phyloP scores from a whole-genome alignment of 2,113 vertebrate species.

The Piprites chloris region DNA sequence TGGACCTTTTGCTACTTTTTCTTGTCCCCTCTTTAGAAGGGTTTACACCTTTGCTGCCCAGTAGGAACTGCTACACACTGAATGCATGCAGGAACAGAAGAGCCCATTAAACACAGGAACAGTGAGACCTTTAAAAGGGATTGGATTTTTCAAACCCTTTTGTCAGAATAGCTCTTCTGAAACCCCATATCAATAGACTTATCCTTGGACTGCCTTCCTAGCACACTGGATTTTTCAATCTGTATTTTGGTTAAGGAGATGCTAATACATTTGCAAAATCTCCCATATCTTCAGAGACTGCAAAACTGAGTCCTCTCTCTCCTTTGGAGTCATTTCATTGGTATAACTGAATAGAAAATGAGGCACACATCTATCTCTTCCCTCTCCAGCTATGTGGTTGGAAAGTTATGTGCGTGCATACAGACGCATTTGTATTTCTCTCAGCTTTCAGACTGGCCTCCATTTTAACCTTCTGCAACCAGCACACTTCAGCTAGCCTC shows the following conservation, averaged over 20 bases:
- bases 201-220: neutral
- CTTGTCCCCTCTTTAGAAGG: neutral
- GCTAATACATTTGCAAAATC: neutral
- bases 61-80: neutral
- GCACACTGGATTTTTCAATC: neutral
- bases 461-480: neutral
- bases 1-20: neutral
- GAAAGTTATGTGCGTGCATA: rapidly evolving
- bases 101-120: neutral
- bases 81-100: neutral
- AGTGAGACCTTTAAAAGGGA: neutral
- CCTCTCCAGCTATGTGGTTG: neutral
- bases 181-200: neutral
- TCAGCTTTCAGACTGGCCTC: neutral
- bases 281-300: neutral
- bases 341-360: neutral
- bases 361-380: neutral
- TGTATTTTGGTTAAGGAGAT: neutral
- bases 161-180: neutral
- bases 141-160: neutral
- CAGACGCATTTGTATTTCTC: neutral
- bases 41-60: neutral
- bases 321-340: neutral
- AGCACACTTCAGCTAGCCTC: neutral
- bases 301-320: neutral